Conservation (phyloP, 2,888 invertebrate species). For the Coelinius sp. region DNA sequence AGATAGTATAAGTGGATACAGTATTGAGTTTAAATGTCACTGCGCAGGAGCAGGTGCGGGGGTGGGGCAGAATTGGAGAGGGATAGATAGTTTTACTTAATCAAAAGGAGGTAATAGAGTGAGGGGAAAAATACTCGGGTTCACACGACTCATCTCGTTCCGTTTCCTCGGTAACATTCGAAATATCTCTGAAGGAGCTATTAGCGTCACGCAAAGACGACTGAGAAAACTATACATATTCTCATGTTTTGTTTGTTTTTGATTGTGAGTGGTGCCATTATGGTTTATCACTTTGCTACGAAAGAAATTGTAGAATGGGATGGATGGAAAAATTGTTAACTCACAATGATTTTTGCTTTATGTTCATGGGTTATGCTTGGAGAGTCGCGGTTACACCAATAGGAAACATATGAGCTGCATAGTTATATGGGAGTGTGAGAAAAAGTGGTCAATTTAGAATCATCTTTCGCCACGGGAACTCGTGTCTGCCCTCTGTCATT, state of each 20-base stretch:
- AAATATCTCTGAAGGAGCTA: conserved; percentile 46
- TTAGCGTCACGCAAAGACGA: conserved; percentile 65
- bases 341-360: too few species aligned
- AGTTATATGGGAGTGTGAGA: conserved; percentile 19
- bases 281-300: background rate
- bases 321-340: too few species aligned
- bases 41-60: conserved; percentile 43
- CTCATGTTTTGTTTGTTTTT: background rate
- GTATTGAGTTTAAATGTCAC: conserved; percentile 62
- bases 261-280: background rate
- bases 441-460: conserved; percentile 15
- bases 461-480: background rate
- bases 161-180: conserved; percentile 49
- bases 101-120: conserved; percentile 49
- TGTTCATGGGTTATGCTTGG: too few species aligned
- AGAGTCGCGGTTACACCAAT: too few species aligned
- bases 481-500: conserved; percentile 22
- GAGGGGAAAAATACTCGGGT: conserved; percentile 53
- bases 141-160: conserved; percentile 65
- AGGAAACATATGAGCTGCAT: too few species aligned
- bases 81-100: conserved; percentile 59
- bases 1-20: too few species aligned
- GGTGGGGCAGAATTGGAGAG: conserved; percentile 1
- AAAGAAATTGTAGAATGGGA: too few species aligned
- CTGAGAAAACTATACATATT: conserved; percentile 16